These are phyloP conservation scores for Trogon surrucura DNA, from an alignment of 2,113 vertebrate species.

Conservation along the genomic window DNA sequence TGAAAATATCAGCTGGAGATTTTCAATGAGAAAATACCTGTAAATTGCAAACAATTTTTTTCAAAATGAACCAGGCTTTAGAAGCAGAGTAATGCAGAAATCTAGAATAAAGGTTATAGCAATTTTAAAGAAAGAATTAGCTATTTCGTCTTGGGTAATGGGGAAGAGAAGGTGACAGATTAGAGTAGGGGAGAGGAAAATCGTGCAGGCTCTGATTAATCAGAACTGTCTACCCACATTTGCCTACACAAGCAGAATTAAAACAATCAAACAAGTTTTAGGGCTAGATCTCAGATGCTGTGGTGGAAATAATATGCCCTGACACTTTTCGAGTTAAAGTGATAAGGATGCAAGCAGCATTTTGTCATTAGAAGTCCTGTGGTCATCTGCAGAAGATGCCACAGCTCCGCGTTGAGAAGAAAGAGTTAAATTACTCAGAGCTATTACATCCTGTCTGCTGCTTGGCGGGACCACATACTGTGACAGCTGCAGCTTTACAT, in stretches of 20 bases:
- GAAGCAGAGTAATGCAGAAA: not conserved
- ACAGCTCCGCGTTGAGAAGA: not conserved
- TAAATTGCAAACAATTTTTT: not conserved
- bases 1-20: slow-evolving; percentile 4
- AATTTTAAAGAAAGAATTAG: not conserved
- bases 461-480: slow-evolving; percentile 43
- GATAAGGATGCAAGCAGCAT: not conserved
- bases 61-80: not conserved
- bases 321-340: slow-evolving; percentile 38
- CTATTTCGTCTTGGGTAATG: not conserved
- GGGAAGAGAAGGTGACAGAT: slow-evolving; percentile 26
- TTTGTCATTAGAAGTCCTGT: not conserved
- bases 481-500: slow-evolving; percentile 43
- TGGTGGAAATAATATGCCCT: not conserved
- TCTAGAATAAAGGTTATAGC: not conserved
- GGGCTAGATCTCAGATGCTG: not conserved
- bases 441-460: slow-evolving; percentile 48
- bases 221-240: slow-evolving; percentile 14
- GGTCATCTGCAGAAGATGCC: slow-evolving; percentile 32
- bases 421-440: slow-evolving; percentile 65
- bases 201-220: not conserved
- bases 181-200: not conserved
- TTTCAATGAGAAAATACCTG: not conserved
- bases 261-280: slow-evolving; percentile 4
- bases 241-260: slow-evolving; percentile 30